phyloP scores from a whole-genome alignment of 2,888 invertebrate genomes.

The Antheraea yamamai region DNA sequence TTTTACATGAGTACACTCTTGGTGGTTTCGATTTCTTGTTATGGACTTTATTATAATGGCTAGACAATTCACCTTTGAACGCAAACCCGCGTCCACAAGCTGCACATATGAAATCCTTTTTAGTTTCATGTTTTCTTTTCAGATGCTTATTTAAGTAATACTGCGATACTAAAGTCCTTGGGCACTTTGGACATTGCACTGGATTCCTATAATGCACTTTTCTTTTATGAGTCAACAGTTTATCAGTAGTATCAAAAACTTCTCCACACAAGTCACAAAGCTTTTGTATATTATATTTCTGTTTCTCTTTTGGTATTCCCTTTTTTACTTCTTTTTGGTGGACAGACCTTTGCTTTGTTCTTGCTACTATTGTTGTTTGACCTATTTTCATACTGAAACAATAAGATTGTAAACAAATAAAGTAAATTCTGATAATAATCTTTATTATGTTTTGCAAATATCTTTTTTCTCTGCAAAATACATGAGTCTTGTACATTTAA shows the following conservation, averaged over 20 bases:
- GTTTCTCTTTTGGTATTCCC: conserved; percentile 36
- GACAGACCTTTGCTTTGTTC: conserved; percentile 30
- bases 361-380: conserved; percentile 29
- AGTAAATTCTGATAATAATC: background rate
- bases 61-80: conserved; percentile 57
- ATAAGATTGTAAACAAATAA: conserved; percentile 17
- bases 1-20: conserved; percentile 57
- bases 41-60: conserved; percentile 63
- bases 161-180: conserved; percentile 51
- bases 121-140: conserved; percentile 56
- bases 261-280: conserved; percentile 70
- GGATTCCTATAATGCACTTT: conserved; percentile 53
- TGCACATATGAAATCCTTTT: conserved; percentile 61
- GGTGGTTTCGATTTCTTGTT: conserved; percentile 52
- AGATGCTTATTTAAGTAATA: conserved; percentile 64
- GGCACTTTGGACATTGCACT: conserved; percentile 61
- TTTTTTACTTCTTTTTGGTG: conserved; percentile 34
- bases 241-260: conserved; percentile 54
- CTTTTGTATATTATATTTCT: conserved; percentile 43
- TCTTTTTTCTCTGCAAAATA: background rate
- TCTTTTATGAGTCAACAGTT: conserved; percentile 54
- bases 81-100: conserved; percentile 63
- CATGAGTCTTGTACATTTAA: background rate
- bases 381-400: conserved; percentile 52
- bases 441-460: background rate